These are phyloP conservation scores for Nibea albiflora DNA, from an alignment of 2,113 vertebrate genomes.

Conservation along the genomic window DNA sequence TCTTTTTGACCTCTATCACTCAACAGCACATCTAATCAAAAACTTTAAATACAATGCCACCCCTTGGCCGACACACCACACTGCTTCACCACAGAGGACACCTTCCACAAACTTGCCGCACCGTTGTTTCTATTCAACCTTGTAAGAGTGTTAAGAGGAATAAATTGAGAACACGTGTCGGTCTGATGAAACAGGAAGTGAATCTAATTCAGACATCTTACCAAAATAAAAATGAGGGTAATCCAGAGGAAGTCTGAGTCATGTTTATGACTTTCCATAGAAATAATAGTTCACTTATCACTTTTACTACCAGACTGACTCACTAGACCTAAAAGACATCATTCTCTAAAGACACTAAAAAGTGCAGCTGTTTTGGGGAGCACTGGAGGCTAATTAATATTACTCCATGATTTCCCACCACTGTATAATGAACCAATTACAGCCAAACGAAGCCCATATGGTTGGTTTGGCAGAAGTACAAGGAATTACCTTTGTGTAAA, in stretches of 20 bases:
- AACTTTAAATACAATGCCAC: neutral
- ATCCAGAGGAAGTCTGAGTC: neutral
- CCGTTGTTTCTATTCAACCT: neutral
- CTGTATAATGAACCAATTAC: neutral
- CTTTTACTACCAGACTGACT: neutral
- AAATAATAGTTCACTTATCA: too few species aligned
- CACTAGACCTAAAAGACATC: too few species aligned
- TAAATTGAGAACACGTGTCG: neutral
- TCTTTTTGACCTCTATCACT: neutral
- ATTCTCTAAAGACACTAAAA: too few species aligned
- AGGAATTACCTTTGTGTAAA: slow-evolving; percentile 6
- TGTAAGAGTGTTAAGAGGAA: too few species aligned
- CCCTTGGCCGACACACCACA: neutral
- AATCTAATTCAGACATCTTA: neutral
- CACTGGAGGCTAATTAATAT: neutral
- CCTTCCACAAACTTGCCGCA: neutral
- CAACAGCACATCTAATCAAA: neutral
- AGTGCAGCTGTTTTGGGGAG: neutral
- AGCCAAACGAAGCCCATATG: slow-evolving; percentile 32
- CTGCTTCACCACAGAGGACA: neutral
- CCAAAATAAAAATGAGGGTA: neutral
- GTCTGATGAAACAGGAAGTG: neutral
- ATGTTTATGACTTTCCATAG: neutral
- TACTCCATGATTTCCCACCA: neutral
- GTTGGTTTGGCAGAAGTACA: neutral